These are phyloP conservation scores for Acrossocheilus wenchowensis DNA, from an alignment of 2,797 vertebrate genomes.

Conservation along the genomic window DNA sequence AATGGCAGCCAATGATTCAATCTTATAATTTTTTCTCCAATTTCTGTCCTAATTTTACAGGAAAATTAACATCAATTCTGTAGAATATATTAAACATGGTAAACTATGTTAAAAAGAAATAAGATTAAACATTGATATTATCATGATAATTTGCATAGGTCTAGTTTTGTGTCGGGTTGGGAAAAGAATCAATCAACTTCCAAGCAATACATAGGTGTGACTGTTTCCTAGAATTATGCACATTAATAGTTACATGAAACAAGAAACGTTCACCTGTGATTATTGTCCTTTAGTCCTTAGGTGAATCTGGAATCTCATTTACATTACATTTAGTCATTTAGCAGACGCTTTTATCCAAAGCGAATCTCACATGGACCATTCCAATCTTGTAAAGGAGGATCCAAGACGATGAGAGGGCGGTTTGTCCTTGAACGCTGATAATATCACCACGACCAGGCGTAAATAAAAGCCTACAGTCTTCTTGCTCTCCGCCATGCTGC, in stretches of 20 bases:
- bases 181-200: neutral
- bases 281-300: neutral
- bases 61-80: neutral
- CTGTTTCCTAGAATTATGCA: neutral
- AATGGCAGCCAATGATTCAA: neutral
- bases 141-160: neutral
- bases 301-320: neutral
- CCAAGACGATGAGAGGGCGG: constrained; percentile 13
- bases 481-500: constrained; percentile 6
- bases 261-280: neutral
- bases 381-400: constrained; percentile 38
- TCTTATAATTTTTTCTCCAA: too few relatives aligned
- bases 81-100: too few relatives aligned
- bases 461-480: constrained; percentile 50
- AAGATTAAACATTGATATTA: neutral
- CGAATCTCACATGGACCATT: neutral
- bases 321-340: too few relatives aligned
- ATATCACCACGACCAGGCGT: constrained; percentile 45
- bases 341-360: too few relatives aligned
- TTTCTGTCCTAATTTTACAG: neutral
- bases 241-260: neutral
- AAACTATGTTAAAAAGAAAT: neutral
- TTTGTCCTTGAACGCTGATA: constrained; percentile 56
- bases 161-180: neutral
- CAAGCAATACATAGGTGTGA: neutral